Evolutionary conservation across 2,113 vertebrate species (phyloP).

Genomic region (Ciconia boyciana): DNA sequence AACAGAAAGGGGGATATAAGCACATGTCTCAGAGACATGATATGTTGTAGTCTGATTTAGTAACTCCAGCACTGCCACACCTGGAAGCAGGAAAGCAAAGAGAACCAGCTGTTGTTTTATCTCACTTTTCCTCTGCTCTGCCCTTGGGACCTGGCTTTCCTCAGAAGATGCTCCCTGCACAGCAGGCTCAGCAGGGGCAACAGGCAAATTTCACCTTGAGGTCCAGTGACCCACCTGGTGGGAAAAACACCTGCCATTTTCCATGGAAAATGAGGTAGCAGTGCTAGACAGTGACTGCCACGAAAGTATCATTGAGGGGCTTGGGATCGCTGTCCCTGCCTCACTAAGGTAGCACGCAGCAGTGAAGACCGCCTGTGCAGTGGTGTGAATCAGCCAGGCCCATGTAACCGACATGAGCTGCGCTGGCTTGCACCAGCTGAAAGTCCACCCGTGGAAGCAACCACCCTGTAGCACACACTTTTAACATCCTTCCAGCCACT

Average conservation of each 20-base stretch:
- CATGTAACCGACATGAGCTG: accelerated
- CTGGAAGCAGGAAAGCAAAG: neutral
- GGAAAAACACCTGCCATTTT: neutral
- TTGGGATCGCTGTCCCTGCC: neutral
- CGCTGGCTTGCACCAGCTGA: neutral
- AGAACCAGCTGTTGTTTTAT: neutral
- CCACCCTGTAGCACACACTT: neutral
- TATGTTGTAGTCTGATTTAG: neutral
- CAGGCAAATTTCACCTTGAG: accelerated
- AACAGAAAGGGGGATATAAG: neutral
- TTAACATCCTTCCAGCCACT: neutral
- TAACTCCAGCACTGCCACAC: neutral
- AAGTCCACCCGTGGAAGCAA: neutral
- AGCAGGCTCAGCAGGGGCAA: neutral
- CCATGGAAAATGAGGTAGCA: neutral
- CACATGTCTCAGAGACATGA: neutral
- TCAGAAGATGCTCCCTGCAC: neutral
- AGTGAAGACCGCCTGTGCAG: neutral
- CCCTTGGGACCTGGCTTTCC: neutral
- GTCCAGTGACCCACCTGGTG: neutral
- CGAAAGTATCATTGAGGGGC: neutral
- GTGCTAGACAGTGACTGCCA: neutral
- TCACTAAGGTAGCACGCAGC: neutral
- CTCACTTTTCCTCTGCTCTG: neutral
- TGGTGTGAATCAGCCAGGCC: neutral